These are phyloP conservation scores for Neodiprion pinetum DNA, from an alignment of 1,140 invertebrate species.

Conservation along the genomic window DNA sequence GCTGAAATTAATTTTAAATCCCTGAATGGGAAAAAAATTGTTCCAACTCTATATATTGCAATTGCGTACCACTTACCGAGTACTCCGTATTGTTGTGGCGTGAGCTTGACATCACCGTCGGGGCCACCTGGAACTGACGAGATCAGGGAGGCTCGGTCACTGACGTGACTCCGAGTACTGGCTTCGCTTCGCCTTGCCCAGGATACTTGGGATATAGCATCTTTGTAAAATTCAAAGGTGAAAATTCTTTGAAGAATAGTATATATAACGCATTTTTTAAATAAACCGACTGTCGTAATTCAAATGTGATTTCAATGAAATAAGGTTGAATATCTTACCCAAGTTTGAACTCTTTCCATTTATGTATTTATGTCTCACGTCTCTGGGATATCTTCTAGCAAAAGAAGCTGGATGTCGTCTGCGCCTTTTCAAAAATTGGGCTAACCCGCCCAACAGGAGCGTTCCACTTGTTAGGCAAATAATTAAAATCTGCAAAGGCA, in stretches of 20 bases:
- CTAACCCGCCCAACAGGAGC: slow-evolving; percentile 52
- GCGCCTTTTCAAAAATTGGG: slow-evolving; percentile 58
- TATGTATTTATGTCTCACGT: slow-evolving; percentile 51
- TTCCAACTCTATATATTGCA: too few relatives aligned
- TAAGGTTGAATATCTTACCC: slow-evolving; percentile 40
- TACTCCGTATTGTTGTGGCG: slow-evolving; percentile 61
- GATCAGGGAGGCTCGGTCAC: slow-evolving; percentile 55
- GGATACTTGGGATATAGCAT: slow-evolving; percentile 56
- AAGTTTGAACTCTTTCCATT: slow-evolving; percentile 55
- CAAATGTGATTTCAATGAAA: too few relatives aligned
- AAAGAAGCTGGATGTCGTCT: slow-evolving; percentile 50
- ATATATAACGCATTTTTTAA: too few relatives aligned
- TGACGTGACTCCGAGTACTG: slow-evolving; percentile 56
- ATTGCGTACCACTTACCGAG: slow-evolving; percentile 48
- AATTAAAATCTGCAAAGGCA: slow-evolving; percentile 49
- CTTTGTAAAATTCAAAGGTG: slow-evolving; percentile 32
- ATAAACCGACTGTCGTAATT: too few relatives aligned
- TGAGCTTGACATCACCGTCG: slow-evolving; percentile 53
- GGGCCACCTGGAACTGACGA: slow-evolving; percentile 55
- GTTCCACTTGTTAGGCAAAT: slow-evolving; percentile 56
- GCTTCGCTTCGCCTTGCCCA: slow-evolving; percentile 59
- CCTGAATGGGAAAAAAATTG: too few relatives aligned
- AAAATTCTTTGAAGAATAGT: too few relatives aligned
- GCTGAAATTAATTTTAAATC: too few relatives aligned
- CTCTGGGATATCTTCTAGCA: slow-evolving; percentile 43